Evolutionary conservation across 92 coral and sea anemone species (phyloP).

Genomic region (Porites evermanni): DNA sequence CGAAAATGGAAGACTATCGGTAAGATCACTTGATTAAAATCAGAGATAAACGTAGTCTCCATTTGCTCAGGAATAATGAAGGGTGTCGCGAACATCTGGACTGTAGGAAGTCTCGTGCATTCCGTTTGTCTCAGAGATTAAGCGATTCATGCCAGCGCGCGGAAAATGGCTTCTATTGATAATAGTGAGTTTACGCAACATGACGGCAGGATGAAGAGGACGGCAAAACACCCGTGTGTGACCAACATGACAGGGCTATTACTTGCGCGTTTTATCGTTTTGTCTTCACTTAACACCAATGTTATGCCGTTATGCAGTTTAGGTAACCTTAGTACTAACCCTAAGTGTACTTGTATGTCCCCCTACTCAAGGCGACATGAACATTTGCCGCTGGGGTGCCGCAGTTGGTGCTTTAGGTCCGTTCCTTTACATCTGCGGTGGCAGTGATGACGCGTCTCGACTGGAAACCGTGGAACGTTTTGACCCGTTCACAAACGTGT

Average conservation of each 20-base stretch:
- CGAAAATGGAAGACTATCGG: constrained; percentile 99
- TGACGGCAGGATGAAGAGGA: too few species aligned
- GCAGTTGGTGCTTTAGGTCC: constrained; percentile 96
- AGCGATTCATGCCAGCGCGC: too few species aligned
- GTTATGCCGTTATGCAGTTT: neutral
- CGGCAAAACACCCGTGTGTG: too few species aligned
- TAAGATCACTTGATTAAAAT: constrained; percentile 23
- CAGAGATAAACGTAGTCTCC: neutral
- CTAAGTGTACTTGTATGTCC: neutral
- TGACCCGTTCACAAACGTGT: constrained; percentile 93
- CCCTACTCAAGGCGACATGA: constrained; percentile 86
- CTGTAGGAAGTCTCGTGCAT: too few species aligned
- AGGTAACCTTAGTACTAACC: neutral
- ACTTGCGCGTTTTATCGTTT: too few species aligned
- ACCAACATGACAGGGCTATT: too few species aligned
- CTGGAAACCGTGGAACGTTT: constrained; percentile 95
- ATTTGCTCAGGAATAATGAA: too few species aligned
- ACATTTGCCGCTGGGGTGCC: constrained; percentile 99
- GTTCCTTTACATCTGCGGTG: constrained; percentile 97
- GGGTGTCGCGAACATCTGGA: too few species aligned
- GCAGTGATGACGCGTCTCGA: constrained; percentile 98
- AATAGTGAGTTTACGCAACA: too few species aligned
- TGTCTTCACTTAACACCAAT: too few species aligned
- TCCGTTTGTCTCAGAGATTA: too few species aligned
- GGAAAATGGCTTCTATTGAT: too few species aligned